A percentile compares a stretch with the other conserved stretches of the same genome.
These are phyloP conservation scores for Alectoris magna DNA, from an alignment of 2,797 vertebrate genomes.

Conservation along the genomic window DNA sequence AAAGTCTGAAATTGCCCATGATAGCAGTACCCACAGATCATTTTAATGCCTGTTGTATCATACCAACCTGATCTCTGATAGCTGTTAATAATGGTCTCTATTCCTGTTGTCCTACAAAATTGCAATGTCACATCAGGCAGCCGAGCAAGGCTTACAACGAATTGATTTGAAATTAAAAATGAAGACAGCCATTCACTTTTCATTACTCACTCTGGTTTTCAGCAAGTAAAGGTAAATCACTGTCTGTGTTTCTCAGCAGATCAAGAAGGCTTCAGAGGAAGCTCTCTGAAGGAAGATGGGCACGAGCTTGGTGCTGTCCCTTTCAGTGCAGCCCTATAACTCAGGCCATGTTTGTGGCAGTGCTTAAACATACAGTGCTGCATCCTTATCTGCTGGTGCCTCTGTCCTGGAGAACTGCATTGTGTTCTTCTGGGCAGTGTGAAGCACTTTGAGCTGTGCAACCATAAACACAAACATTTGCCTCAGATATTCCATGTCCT, in stretches of 20 bases:
- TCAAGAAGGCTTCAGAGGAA: background rate
- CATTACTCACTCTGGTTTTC: background rate
- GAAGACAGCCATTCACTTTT: background rate
- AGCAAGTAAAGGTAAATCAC: background rate
- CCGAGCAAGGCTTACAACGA: background rate
- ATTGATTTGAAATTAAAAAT: background rate
- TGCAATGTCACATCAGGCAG: background rate
- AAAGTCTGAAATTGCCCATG: background rate
- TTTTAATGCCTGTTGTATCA: background rate
- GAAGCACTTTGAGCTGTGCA: too few relatives aligned
- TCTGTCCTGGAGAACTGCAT: background rate
- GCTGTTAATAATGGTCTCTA: background rate
- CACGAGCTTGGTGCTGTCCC: background rate
- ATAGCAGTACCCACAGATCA: background rate
- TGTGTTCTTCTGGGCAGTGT: too few relatives aligned
- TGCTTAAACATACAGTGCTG: rapidly evolving
- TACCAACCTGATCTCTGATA: background rate
- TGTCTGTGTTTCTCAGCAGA: background rate
- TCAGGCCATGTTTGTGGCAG: too few relatives aligned
- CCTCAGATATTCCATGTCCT: background rate
- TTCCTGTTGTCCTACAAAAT: background rate
- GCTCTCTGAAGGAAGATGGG: too few relatives aligned
- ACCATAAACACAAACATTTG: background rate
- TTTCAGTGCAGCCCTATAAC: rapidly evolving
- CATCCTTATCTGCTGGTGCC: rapidly evolving